Evolutionary conservation across 2,113 vertebrate genomes (phyloP).

Genomic region (Cyanoliseus patagonus): DNA sequence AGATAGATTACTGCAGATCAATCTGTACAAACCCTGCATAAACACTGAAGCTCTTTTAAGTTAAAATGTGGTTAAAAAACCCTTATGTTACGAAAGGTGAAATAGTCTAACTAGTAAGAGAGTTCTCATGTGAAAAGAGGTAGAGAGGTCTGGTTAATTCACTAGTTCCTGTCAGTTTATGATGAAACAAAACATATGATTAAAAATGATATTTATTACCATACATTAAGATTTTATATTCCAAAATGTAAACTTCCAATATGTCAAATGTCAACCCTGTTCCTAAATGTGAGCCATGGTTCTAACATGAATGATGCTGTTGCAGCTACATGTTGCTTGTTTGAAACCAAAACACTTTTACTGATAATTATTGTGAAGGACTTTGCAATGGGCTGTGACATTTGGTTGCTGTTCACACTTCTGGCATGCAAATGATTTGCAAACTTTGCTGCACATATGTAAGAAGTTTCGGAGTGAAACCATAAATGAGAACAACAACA

Average conservation of each 20-base stretch:
- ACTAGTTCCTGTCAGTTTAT: neutral
- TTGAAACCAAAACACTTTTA: neutral
- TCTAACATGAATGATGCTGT: neutral
- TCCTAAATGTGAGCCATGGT: neutral
- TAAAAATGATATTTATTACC: neutral
- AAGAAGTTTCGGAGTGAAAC: neutral
- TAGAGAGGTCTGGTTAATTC: neutral
- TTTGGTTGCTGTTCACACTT: neutral
- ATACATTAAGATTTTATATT: neutral
- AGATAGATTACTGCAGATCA: slow-evolving; percentile 62
- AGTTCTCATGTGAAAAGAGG: neutral
- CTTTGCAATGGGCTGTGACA: neutral
- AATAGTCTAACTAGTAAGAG: neutral
- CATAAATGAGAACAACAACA: neutral
- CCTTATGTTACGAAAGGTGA: slow-evolving; percentile 9
- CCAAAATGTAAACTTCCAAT: neutral
- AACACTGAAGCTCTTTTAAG: slow-evolving; percentile 53
- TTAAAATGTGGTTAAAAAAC: slow-evolving; percentile 1
- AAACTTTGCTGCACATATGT: neutral
- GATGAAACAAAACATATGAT: neutral
- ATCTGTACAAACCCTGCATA: slow-evolving; percentile 49
- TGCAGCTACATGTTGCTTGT: neutral
- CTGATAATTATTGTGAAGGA: neutral
- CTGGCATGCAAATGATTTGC: neutral
- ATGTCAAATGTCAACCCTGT: neutral